phyloP scores from a whole-genome alignment of 2,888 invertebrate genomes.

The Trachelus troglodyta region DNA sequence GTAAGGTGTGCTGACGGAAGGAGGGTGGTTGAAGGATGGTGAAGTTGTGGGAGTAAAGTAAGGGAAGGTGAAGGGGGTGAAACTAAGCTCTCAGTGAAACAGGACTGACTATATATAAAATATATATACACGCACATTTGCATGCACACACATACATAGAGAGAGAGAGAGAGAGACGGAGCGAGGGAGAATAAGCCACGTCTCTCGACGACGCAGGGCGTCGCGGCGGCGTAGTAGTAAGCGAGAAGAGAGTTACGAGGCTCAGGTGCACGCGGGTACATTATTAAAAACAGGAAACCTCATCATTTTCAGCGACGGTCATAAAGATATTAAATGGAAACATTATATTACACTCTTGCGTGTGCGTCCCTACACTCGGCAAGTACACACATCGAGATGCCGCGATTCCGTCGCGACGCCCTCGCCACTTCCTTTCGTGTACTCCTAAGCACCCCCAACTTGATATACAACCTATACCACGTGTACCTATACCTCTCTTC shows the following conservation, averaged over 20 bases:
- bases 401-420: slow-evolving; percentile 5
- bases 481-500: neutral
- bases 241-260: slow-evolving; percentile 57
- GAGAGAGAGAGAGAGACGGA: neutral
- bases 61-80: neutral
- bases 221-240: slow-evolving; percentile 6
- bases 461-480: neutral
- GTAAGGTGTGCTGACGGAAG: neutral
- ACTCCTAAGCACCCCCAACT: slow-evolving; percentile 3
- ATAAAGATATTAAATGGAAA: slow-evolving; percentile 64
- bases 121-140: neutral
- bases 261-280: slow-evolving; percentile 60
- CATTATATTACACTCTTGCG: slow-evolving; percentile 54
- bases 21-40: neutral
- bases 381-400: neutral
- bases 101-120: neutral
- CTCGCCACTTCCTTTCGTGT: slow-evolving; percentile 11
- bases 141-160: neutral
- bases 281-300: slow-evolving; percentile 65
- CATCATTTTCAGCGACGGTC: slow-evolving; percentile 60
- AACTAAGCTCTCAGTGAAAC: neutral
- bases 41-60: neutral
- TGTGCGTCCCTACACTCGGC: slow-evolving; percentile 14
- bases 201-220: slow-evolving; percentile 14
- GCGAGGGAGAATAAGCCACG: neutral